Percentiles rank a stretch among this genome's conserved stretches.
phyloP scores from a whole-genome alignment of 2,113 vertebrate species.

The Cygnus buccinator region DNA sequence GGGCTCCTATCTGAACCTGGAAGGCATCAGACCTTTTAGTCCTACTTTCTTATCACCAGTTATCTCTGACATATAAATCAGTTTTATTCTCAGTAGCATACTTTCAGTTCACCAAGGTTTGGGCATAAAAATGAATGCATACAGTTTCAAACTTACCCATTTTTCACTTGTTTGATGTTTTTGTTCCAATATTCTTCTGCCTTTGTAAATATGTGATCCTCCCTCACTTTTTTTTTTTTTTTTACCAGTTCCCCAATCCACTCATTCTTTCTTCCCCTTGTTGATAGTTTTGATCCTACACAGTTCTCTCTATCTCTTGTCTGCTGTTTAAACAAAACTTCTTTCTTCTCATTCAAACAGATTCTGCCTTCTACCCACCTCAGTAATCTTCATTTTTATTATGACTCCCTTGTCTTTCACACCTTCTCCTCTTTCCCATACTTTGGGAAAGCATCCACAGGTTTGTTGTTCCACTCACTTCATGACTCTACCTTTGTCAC shows the following conservation, averaged over 20 bases:
- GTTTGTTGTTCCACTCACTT: background rate
- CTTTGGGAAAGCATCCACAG: background rate
- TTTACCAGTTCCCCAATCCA: rapidly evolving
- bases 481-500: background rate
- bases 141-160: background rate
- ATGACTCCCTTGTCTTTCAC: background rate
- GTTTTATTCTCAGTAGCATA: background rate
- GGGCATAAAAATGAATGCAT: background rate
- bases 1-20: background rate
- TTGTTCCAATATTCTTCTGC: background rate
- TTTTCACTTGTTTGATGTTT: background rate
- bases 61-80: background rate
- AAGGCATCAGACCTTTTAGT: background rate
- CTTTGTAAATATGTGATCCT: background rate
- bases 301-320: background rate
- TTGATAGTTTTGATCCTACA: background rate
- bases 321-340: background rate
- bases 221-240: background rate
- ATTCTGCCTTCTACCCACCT: background rate
- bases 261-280: background rate
- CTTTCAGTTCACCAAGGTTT: background rate
- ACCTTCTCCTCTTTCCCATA: background rate
- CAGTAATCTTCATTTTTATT: background rate
- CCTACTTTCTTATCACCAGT: background rate
- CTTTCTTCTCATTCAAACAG: background rate